phyloP scores from a whole-genome alignment of 2,888 invertebrate genomes.

The Scotopteryx bipunctaria region DNA sequence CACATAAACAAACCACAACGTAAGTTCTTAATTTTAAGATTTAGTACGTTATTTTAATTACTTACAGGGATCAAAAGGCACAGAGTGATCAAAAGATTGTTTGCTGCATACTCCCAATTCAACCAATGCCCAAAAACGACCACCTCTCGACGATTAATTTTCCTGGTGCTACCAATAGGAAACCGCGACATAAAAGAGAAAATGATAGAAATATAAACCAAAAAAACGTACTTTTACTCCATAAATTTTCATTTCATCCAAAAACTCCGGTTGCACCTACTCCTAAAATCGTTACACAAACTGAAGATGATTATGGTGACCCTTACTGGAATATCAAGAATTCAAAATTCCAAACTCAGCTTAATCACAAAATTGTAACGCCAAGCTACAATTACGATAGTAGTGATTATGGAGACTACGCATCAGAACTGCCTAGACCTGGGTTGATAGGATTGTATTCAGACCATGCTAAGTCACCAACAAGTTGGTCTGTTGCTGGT shows the following conservation, averaged over 20 bases:
- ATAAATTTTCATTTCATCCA: constrained; percentile 45
- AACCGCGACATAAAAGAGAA: constrained; percentile 43
- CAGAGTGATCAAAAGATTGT: constrained; percentile 39
- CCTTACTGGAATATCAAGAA: constrained; percentile 76
- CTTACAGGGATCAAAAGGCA: constrained; percentile 39
- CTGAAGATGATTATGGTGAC: constrained; percentile 57
- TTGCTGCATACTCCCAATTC: constrained; percentile 59
- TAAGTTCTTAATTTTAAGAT: constrained; percentile 37
- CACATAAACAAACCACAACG: background rate
- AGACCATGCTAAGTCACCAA: constrained; percentile 50
- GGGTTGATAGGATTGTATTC: constrained; percentile 71
- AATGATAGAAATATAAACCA: constrained; percentile 53
- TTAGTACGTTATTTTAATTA: background rate
- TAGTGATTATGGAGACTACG: constrained; percentile 58
- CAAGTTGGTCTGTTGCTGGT: constrained; percentile 51
- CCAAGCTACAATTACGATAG: constrained; percentile 44
- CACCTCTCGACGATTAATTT: constrained; percentile 42
- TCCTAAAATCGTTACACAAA: constrained; percentile 49
- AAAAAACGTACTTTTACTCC: constrained; percentile 57
- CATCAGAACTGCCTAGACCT: constrained; percentile 67
- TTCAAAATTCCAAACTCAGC: constrained; percentile 45
- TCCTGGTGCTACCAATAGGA: constrained; percentile 36
- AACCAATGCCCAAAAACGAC: constrained; percentile 25
- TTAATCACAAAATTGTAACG: constrained; percentile 30
- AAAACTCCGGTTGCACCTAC: constrained; percentile 41